phyloP scores from a whole-genome alignment of 2,888 invertebrate species.

The Drosophila longiperda region DNA sequence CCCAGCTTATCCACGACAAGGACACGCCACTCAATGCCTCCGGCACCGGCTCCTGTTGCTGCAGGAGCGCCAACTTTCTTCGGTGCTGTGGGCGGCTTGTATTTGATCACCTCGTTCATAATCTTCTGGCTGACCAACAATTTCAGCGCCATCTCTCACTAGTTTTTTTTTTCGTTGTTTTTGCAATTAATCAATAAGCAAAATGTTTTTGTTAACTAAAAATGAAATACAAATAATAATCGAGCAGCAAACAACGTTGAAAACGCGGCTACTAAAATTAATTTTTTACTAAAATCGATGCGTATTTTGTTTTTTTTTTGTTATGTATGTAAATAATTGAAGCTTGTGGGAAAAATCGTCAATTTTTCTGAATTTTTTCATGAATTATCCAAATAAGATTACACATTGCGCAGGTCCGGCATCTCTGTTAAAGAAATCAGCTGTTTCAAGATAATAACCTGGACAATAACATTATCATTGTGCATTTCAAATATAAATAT shows the following conservation, averaged over 20 bases:
- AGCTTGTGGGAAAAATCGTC: slow-evolving; percentile 15
- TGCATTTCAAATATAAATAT: background rate
- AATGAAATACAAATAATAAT: slow-evolving; percentile 41
- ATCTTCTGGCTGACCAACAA: slow-evolving; percentile 96
- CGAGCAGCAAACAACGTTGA: slow-evolving; percentile 30
- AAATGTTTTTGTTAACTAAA: slow-evolving; percentile 20
- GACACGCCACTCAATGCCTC: slow-evolving; percentile 95
- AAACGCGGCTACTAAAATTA: slow-evolving; percentile 31
- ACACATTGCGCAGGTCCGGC: slow-evolving; percentile 12
- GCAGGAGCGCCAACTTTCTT: slow-evolving; percentile 85
- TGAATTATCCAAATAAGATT: background rate
- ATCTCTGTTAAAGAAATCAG: slow-evolving; percentile 3
- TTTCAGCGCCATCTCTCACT: slow-evolving; percentile 91
- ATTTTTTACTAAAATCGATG: slow-evolving; percentile 31
- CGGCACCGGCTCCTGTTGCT: slow-evolving; percentile 85
- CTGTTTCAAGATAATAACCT: background rate
- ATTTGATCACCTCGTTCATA: slow-evolving; percentile 98
- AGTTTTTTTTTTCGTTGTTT: slow-evolving; percentile 23
- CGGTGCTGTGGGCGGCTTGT: slow-evolving; percentile 89
- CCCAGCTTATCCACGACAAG: slow-evolving; percentile 98
- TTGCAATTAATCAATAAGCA: slow-evolving; percentile 24
- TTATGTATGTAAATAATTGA: slow-evolving; percentile 40
- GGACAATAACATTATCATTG: background rate
- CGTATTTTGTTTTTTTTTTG: slow-evolving; percentile 10
- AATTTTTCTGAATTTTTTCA: slow-evolving; percentile 3